Evolutionary conservation across 2,888 invertebrate species (phyloP).

Genomic region (Acrobasis suavella): DNA sequence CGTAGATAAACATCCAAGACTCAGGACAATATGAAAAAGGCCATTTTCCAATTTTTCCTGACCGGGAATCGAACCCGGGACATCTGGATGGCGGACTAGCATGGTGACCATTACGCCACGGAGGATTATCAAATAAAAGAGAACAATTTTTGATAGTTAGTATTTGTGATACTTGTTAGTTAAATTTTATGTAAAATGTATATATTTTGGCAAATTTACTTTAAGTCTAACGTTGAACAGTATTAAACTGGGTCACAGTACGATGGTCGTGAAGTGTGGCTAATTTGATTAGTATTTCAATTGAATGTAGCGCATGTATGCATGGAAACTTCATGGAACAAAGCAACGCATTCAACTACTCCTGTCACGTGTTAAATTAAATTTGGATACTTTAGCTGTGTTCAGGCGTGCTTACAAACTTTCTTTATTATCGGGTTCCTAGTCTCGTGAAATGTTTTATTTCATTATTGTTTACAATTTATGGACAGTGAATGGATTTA

Average conservation of each 20-base stretch:
- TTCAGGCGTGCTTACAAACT: not conserved
- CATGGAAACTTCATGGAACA: conserved; percentile 13
- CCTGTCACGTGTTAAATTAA: conserved; percentile 2
- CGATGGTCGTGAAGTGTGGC: conserved; percentile 13
- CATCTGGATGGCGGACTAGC: too few species aligned
- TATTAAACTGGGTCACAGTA: conserved; percentile 11
- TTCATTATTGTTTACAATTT: too few species aligned
- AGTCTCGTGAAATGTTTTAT: not conserved
- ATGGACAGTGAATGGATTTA: too few species aligned
- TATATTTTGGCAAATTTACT: not conserved
- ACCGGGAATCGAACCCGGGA: too few species aligned
- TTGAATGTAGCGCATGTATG: conserved; percentile 18
- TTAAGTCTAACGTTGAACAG: conserved; percentile 6
- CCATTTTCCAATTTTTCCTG: too few species aligned
- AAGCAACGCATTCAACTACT: conserved; percentile 10
- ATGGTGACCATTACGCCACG: too few species aligned
- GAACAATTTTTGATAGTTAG: too few species aligned
- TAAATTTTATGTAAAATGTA: not conserved
- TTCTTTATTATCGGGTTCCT: not conserved
- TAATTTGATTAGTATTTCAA: conserved; percentile 25
- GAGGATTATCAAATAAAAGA: too few species aligned
- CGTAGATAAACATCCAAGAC: too few species aligned
- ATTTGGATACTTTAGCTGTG: not conserved
- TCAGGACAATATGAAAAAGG: too few species aligned
- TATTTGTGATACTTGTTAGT: too few species aligned